Evolutionary conservation across 2,888 invertebrate species (phyloP), one percentile per base, ranked within the genome.

Genomic region (Tetragonula carbonaria): DNA sequence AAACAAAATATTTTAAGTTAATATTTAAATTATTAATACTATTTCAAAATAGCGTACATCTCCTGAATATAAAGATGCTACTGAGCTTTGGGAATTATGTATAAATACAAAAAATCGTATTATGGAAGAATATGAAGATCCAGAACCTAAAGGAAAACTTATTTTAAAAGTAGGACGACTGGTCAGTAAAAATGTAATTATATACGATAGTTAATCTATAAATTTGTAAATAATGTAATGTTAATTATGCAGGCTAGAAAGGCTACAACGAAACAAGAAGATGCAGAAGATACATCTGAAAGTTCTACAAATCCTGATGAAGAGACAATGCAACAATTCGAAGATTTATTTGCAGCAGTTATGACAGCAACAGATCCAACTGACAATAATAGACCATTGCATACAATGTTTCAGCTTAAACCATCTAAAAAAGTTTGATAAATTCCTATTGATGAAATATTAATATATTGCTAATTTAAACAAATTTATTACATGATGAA

Each of bases 61-160:
- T 0, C 96, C 96, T 38, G 99, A 99, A 93, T 97, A 98, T 94
- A 97, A 97, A 94, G 99, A 99, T 95, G 99, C 99, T 0, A 96
- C 96, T 86, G 97, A 98, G 74, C 95, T 99, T 66, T 97, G 98
- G 97, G 98, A 98, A 79, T 95, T 98, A 67, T 98, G 98, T 93
- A 95, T 96, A 78, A 95, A 95, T 78, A 96, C 96, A 51, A 96
- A 96, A 94, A 95, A 95, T 91, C 93, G 94, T 78, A 94, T 94
- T 75, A 91, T 91, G 85, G 94, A 94, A 63, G 94, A 94, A 84
- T 95, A 96, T 73, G 96, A 96, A 75, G 95, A 95, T 75, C 91
- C 92, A 28, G 95, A 96, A 82, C 94, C 95, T 23, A 95, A 95
- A 91, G 95, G 95, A 72, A 96, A 96, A 92, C 95, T 96, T 67